Evolutionary conservation across 1,140 invertebrate species (phyloP).

Genomic region (Galendromus occidentalis): DNA sequence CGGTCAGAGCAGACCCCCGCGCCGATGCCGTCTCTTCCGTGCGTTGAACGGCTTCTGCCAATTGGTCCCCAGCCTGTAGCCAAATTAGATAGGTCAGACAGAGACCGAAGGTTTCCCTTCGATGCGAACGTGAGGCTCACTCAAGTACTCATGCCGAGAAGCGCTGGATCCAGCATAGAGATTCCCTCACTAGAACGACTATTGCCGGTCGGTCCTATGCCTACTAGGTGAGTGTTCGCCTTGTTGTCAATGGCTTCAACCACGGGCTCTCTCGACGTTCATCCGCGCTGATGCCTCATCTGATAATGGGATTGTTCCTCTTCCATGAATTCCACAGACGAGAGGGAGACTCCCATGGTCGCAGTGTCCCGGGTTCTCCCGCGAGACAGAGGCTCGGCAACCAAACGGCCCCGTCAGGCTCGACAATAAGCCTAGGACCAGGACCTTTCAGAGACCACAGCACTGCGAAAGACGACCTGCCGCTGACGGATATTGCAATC

Average conservation of each 20-base stretch:
- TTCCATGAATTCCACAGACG: neutral
- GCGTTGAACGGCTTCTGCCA: conserved; percentile 10
- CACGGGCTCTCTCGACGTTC: no score
- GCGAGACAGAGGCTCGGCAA: conserved; percentile 6
- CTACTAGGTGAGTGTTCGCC: conserved; percentile 2
- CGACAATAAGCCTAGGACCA: conserved; percentile 11
- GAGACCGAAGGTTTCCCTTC: conserved; percentile 2
- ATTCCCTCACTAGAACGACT: conserved; percentile 19
- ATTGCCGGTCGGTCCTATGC: conserved; percentile 17
- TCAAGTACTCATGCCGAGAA: neutral
- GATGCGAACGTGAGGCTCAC: neutral
- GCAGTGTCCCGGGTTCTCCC: conserved; percentile 7
- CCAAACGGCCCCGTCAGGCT: conserved; percentile 7
- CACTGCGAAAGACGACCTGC: no score
- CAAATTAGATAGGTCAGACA: neutral
- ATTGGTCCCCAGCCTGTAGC: conserved; percentile 7
- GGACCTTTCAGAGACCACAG: no score
- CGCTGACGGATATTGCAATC: no score
- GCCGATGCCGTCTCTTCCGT: conserved; percentile 9
- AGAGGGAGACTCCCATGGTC: conserved; percentile 10
- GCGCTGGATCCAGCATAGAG: conserved; percentile 9
- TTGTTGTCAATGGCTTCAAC: no score
- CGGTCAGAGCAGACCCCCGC: conserved; percentile 11
- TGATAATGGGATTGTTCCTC: no score
- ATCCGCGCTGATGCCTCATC: no score